Evolutionary conservation across 35 echinoderm and acorn worm species (phyloP), one percentile per base, ranked within the genome.

Genomic region (Heliocidaris erythrogramma): DNA sequence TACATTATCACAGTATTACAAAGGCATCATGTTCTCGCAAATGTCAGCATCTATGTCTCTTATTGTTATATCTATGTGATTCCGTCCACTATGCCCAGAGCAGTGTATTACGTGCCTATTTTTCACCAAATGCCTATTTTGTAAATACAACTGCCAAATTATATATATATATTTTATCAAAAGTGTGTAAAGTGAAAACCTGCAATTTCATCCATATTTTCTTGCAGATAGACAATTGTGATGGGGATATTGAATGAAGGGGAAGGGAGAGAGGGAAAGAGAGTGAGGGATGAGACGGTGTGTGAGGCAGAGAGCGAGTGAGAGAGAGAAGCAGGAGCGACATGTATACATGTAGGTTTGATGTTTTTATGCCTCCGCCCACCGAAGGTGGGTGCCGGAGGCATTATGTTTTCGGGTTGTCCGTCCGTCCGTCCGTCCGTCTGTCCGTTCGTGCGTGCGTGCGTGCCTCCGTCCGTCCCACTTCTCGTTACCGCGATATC

Each of bases 131-230:
- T 78, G 65, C 65, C 65, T 78, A 78, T 78, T n/a, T 27, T 78
- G 65, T 78, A 78, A 78, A 78, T 78, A 78, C 65, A 78, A 78
- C 21, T 78, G 65, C 65, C 65, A 78, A 78, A 78, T 78, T 78
- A 78, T 78, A 78, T 27, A 16, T 69, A 78, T 78, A 78, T 78
- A 78, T 78, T 78, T 78, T 78, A 78, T 78, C 65, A 78, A 78
- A 71, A 18, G 65, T 78, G 27, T 78, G 18, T 78, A 27, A 7
- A 2, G n/a, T 78, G 65, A 78, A 78, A 78, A 27, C n/a, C 65
- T 24, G 65, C 65, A 78, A 78, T 78, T 78, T 5, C 65, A 78
- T n/a, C 65, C 18, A 27, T 29, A 42, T 42, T 5, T n/a, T 7
- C 65, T 78, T 78, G 1, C 27, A 78, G 65, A 78, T 78, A 78